Evolutionary conservation across 30 jellyfish, hydroid and myxozoan genomes (phyloP).

Genomic region (Hydractinia echinata): DNA sequence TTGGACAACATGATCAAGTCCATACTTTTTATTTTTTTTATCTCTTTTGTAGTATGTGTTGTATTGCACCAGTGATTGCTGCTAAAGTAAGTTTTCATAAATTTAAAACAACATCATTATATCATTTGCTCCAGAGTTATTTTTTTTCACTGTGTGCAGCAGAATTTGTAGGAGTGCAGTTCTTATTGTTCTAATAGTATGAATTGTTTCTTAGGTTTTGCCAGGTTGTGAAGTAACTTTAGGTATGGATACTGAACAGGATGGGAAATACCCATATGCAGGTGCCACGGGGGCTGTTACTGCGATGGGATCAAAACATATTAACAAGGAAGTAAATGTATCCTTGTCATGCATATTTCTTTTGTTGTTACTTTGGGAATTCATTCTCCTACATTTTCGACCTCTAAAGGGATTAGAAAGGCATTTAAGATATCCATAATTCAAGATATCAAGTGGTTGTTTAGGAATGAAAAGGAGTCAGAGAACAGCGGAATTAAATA

Average conservation of each 20-base stretch:
- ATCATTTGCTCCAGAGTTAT: neutral
- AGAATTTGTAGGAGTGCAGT: neutral
- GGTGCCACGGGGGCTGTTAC: slow-evolving; percentile 78
- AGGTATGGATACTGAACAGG: slow-evolving; percentile 85
- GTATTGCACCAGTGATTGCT: slow-evolving; percentile 90
- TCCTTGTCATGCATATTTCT: slow-evolving; percentile 31
- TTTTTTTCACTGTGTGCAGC: neutral
- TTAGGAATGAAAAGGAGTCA: no score
- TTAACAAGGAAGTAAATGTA: slow-evolving; percentile 84
- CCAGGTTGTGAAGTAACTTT: slow-evolving; percentile 86
- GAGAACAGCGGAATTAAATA: no score
- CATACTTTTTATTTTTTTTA: neutral
- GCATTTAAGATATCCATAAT: no score
- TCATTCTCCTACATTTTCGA: no score
- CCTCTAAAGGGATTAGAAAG: no score
- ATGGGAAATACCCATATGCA: slow-evolving; percentile 85
- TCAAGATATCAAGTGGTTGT: no score
- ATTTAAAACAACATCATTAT: neutral
- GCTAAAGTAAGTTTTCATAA: slow-evolving; percentile 36
- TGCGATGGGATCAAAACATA: slow-evolving; percentile 78
- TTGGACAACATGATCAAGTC: no score
- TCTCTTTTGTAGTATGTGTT: slow-evolving; percentile 57
- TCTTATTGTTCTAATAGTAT: neutral
- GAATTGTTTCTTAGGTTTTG: slow-evolving; percentile 32
- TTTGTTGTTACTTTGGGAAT: neutral